Conservation (phyloP, 1,140 invertebrate genomes). For the Heliconius hewitsoni region DNA sequence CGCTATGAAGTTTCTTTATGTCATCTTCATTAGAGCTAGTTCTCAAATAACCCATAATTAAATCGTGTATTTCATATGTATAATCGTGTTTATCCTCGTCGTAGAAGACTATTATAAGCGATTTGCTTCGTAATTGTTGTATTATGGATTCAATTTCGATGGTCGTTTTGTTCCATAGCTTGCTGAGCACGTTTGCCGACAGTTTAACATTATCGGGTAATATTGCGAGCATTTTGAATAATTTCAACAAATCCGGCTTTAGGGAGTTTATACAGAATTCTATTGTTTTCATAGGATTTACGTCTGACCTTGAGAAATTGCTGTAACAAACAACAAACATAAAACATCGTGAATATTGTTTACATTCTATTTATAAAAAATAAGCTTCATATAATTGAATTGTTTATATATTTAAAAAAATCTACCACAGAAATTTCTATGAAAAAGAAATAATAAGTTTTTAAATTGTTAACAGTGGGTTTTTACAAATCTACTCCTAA, state of each 20-base stretch:
- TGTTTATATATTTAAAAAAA: no score
- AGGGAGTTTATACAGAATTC: slow-evolving; percentile 71
- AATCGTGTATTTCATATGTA: slow-evolving; percentile 69
- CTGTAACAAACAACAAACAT: slow-evolving; percentile 3
- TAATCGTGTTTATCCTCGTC: slow-evolving; percentile 65
- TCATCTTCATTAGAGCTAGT: slow-evolving; percentile 55
- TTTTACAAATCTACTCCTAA: no score
- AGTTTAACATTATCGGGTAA: slow-evolving; percentile 70
- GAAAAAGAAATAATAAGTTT: no score
- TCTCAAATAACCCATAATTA: slow-evolving; percentile 70
- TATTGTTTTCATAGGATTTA: slow-evolving; percentile 65
- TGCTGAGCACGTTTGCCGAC: slow-evolving; percentile 60
- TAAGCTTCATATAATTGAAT: no score
- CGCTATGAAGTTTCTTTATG: slow-evolving; percentile 56
- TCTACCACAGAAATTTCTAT: no score
- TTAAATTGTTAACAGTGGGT: no score
- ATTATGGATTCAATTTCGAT: slow-evolving; percentile 61
- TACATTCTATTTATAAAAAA: no score
- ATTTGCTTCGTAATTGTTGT: slow-evolving; percentile 65
- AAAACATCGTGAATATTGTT: no score
- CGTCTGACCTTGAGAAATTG: slow-evolving; percentile 52
- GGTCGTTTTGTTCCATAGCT: slow-evolving; percentile 63
- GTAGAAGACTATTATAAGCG: slow-evolving; percentile 60
- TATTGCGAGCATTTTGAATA: slow-evolving; percentile 69
- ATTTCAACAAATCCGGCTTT: slow-evolving; percentile 52